These are phyloP conservation scores for Tetranychus urticae DNA, from an alignment of 1,140 invertebrate species.

Conservation along the genomic window DNA sequence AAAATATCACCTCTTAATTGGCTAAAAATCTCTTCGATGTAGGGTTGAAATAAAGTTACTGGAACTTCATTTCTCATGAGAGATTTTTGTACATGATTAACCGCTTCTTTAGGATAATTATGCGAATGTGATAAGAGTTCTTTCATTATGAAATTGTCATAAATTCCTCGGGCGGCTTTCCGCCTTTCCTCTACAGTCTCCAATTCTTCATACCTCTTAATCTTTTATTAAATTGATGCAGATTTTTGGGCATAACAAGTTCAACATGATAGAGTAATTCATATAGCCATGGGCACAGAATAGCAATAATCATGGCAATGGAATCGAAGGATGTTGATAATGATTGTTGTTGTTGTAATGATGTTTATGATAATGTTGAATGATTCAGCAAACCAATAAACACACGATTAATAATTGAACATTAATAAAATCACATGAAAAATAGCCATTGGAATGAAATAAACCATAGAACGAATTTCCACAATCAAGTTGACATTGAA, in stretches of 20 bases:
- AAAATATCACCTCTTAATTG: slow-evolving; percentile 87
- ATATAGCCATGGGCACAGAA: neutral
- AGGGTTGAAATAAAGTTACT: slow-evolving; percentile 90
- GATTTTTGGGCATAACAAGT: slow-evolving; percentile 20
- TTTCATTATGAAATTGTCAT: slow-evolving; percentile 99
- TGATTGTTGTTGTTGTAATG: too few species aligned
- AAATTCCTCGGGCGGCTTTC: slow-evolving; percentile 83
- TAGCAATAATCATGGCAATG: neutral
- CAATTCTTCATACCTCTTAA: slow-evolving; percentile 93
- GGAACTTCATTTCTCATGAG: slow-evolving; percentile 91
- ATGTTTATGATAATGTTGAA: neutral
- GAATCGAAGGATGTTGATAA: neutral
- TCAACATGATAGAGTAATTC: neutral
- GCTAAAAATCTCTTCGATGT: slow-evolving; percentile 97
- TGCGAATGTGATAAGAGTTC: slow-evolving; percentile 93
- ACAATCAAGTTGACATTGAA: too few species aligned
- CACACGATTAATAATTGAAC: too few species aligned
- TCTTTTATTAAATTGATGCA: slow-evolving; percentile 30
- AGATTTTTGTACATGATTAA: slow-evolving; percentile 89
- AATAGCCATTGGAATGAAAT: too few species aligned
- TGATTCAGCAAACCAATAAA: too few species aligned
- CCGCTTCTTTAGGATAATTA: slow-evolving; percentile 90
- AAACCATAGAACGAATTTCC: too few species aligned
- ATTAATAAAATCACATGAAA: too few species aligned
- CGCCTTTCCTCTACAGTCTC: slow-evolving; percentile 86